Percentiles rank a stretch among this genome's conserved stretches.
Conservation (phyloP, 1,140 invertebrate species). For the Probaryconus sp. region DNA sequence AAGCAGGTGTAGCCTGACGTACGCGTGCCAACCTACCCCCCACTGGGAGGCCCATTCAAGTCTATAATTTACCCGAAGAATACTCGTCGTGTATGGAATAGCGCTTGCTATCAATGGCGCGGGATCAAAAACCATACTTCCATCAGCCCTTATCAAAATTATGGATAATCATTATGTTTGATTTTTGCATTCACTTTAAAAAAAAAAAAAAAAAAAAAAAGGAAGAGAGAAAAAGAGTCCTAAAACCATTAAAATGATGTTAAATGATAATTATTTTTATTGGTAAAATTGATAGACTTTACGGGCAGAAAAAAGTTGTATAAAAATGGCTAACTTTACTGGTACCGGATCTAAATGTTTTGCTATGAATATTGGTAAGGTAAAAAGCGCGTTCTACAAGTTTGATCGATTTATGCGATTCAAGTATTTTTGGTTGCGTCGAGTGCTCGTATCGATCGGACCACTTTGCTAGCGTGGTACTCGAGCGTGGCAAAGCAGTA, state of each 20-base stretch:
- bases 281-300: too few relatives aligned
- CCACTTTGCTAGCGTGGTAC: too few relatives aligned
- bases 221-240: too few relatives aligned
- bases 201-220: too few relatives aligned
- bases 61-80: constrained; percentile 80
- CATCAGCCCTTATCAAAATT: constrained; percentile 42
- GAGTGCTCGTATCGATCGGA: constrained; percentile 76
- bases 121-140: constrained; percentile 39
- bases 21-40: constrained; percentile 78
- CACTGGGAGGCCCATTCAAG: constrained; percentile 76
- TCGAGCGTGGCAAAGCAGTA: too few relatives aligned
- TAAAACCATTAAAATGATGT: too few relatives aligned
- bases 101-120: constrained; percentile 50
- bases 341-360: too few relatives aligned
- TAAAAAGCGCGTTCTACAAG: constrained; percentile 54
- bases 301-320: too few relatives aligned
- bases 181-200: too few relatives aligned
- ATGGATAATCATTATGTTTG: constrained; percentile 34
- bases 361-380: constrained; percentile 26
- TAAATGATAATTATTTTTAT: too few relatives aligned
- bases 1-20: constrained; percentile 75
- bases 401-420: constrained; percentile 70
- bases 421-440: constrained; percentile 69
- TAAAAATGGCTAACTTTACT: too few relatives aligned
- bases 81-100: constrained; percentile 59